Percentiles rank a stretch among this genome's conserved stretches.
phyloP scores from a whole-genome alignment of 2,113 vertebrate genomes.

The Gadus macrocephalus region DNA sequence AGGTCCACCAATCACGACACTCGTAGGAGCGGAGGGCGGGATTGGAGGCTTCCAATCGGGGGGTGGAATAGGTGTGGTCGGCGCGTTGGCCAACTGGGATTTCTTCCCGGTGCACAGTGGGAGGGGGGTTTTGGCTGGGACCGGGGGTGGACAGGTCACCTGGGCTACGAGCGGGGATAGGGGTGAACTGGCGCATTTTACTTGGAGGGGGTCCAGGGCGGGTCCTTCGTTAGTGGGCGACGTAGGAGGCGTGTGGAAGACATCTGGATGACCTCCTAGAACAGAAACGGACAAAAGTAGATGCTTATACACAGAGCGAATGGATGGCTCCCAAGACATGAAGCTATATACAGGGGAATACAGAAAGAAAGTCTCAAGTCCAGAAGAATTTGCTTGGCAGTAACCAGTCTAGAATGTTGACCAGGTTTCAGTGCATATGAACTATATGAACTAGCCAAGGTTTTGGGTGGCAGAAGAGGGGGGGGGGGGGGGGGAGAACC shows the following conservation, averaged over 20 bases:
- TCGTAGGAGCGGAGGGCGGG: slow-evolving; percentile 19
- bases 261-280: slow-evolving; percentile 51
- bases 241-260: slow-evolving; percentile 63
- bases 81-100: slow-evolving; percentile 11
- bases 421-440: slow-evolving; percentile 21
- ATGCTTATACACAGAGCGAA: background rate
- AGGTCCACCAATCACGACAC: slow-evolving; percentile 4
- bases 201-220: background rate
- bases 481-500: too few relatives aligned
- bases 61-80: slow-evolving; percentile 7
- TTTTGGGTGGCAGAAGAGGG: too few relatives aligned
- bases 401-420: slow-evolving; percentile 36
- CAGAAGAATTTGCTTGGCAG: slow-evolving; percentile 1
- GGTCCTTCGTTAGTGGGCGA: slow-evolving; percentile 50
- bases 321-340: background rate
- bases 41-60: slow-evolving; percentile 36
- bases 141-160: background rate
- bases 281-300: background rate
- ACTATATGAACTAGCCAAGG: slow-evolving; percentile 13
- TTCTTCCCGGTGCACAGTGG: slow-evolving; percentile 22
- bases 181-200: slow-evolving; percentile 10
- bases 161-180: slow-evolving; percentile 22
- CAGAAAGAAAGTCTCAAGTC: background rate
- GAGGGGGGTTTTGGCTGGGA: slow-evolving; percentile 27
- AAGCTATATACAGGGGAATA: background rate